Evolutionary conservation across 2,797 vertebrate species (phyloP).

Genomic region (Cirrhinus molitorella): DNA sequence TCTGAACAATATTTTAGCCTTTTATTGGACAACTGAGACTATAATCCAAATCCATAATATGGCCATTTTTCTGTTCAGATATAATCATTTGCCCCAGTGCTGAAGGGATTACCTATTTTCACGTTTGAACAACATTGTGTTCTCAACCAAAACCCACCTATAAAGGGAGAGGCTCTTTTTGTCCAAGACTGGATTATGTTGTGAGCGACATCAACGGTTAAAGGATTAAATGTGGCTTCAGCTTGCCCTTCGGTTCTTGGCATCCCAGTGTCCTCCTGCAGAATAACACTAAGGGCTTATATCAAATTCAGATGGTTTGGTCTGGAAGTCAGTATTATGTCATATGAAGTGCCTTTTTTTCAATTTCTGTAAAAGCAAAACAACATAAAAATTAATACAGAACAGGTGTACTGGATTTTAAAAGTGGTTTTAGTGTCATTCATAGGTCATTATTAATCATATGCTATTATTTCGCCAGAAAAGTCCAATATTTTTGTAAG

Average conservation of each 20-base stretch:
- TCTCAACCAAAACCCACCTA: neutral
- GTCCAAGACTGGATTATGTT: neutral
- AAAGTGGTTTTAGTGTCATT: neutral
- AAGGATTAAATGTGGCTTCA: neutral
- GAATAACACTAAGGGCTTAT: neutral
- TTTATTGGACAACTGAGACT: neutral
- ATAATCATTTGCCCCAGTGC: neutral
- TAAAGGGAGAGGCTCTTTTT: neutral
- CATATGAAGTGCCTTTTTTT: neutral
- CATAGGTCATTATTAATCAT: neutral
- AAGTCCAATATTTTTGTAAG: neutral
- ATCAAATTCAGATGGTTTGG: constrained; percentile 12
- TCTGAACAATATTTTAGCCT: neutral
- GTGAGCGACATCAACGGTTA: neutral
- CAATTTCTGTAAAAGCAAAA: neutral
- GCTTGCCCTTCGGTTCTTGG: neutral
- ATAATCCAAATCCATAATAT: neutral
- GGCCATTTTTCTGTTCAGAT: neutral
- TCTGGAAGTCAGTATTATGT: constrained; percentile 3
- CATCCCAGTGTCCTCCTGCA: neutral
- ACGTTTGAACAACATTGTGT: neutral
- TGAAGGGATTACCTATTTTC: constrained; percentile 3
- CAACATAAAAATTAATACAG: neutral
- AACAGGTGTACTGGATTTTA: neutral
- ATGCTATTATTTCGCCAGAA: neutral